Evolutionary conservation across 1,140 invertebrate genomes (phyloP), one percentile per base, ranked within the genome.

Genomic region (Propsilocerus akamusi): DNA sequence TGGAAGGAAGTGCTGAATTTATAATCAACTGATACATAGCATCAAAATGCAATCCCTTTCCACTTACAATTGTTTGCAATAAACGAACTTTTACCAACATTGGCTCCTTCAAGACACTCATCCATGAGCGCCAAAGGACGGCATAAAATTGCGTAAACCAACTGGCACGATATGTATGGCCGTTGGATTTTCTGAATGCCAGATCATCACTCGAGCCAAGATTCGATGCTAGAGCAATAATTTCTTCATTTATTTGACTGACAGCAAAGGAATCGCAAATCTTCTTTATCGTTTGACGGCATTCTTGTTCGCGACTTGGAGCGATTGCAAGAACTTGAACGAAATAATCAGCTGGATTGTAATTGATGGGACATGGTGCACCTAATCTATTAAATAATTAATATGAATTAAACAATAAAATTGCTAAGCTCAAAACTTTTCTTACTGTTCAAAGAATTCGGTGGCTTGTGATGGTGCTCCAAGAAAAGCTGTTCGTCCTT

Each of bases 271-370:
- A 72, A 49, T 86, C 81, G 59, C 86, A 90, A 22, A 90, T 80
- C 51, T 76, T 77, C 53, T 83, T 76, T 32, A 90, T 77, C 1
- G 79, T 77, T 50, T 84, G 76, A 47, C 74, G 69, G 25, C 82
- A 84, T 5, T 81, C 75, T 22, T 77, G 71, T 63, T 93, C 88
- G 34, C 76, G 73, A 0, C 81, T 85, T 0, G 91, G 90, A 17
- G 86, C 77, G 1, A 95, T 80, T 0, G 92, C 91, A 50, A 97
- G 66, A 5, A 87, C 76, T 60, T 91, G 80, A n/a, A 97, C 83
- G 63, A 86, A 96, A 63, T 89, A 93, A 68, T 98, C 94, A 0
- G 90, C 92, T 7, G 93, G 93, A 62, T 97, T 97, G 65, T 91
- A 97, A 61, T 96, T 95, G 3, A 69, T 75, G 0, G 83, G 84